Evolutionary conservation across 2,797 vertebrate genomes (phyloP).

Genomic region (Otolemur crassicaudatus): DNA sequence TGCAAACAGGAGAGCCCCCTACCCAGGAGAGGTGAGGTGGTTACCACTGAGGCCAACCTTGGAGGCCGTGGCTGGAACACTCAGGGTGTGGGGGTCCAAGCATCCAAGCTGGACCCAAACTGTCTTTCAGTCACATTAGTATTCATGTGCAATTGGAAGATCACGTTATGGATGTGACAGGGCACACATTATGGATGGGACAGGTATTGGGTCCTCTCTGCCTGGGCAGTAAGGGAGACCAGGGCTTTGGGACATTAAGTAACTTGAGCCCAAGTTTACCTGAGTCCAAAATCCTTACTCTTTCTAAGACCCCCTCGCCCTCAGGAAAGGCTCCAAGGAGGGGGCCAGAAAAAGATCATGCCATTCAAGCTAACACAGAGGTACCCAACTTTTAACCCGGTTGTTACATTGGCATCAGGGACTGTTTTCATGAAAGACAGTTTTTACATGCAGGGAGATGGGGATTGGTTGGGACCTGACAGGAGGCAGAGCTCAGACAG

Average conservation of each 20-base stretch:
- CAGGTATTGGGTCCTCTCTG: background rate
- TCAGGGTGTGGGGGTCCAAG: background rate
- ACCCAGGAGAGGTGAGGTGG: background rate
- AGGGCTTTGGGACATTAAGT: background rate
- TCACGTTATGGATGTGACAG: too few species aligned
- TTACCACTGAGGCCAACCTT: background rate
- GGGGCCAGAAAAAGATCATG: fast-evolving
- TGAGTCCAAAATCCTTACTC: background rate
- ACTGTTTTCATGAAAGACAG: too few species aligned
- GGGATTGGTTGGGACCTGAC: too few species aligned
- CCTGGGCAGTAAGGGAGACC: too few species aligned
- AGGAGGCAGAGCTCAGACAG: too few species aligned
- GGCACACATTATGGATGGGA: background rate
- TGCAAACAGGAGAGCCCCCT: background rate
- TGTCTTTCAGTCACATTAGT: too few species aligned
- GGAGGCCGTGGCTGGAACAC: background rate
- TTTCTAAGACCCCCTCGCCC: background rate
- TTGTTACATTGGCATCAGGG: too few species aligned
- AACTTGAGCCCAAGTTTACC: background rate
- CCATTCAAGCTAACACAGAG: background rate
- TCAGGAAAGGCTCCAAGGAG: background rate
- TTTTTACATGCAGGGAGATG: too few species aligned
- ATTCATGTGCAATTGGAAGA: too few species aligned
- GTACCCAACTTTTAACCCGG: too few species aligned
- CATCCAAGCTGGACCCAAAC: too few species aligned